A percentile compares a stretch with the other conserved stretches of the same genome.
These are phyloP conservation scores for Mormyrops boulengeri DNA, from an alignment of 2,797 vertebrate genomes.

Conservation along the genomic window DNA sequence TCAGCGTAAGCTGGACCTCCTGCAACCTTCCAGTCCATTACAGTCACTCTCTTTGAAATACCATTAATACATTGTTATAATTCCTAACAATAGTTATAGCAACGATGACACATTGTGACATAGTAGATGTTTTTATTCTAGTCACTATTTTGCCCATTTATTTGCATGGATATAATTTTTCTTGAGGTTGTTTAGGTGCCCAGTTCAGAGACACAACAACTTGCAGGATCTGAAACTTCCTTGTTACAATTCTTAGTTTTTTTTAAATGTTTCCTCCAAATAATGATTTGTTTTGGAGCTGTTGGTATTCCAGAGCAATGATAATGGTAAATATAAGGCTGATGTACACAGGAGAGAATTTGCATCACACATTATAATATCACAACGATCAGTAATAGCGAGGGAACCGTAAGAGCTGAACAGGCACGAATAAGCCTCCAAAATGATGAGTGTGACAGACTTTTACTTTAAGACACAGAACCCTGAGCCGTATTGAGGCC, in stretches of 20 bases:
- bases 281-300: not conserved
- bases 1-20: conserved; percentile 54
- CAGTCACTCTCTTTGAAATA: not conserved
- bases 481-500: not conserved
- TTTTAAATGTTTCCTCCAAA: not conserved
- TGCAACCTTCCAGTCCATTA: not conserved
- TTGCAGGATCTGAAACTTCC: not conserved
- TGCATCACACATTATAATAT: not conserved
- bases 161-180: not conserved
- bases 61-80: not conserved
- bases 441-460: not conserved
- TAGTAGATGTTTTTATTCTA: not conserved
- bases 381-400: not conserved
- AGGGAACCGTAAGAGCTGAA: not conserved
- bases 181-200: not conserved
- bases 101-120: not conserved
- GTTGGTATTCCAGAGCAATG: not conserved
- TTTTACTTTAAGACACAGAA: not conserved
- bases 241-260: not conserved
- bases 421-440: not conserved
- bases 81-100: not conserved
- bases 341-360: not conserved
- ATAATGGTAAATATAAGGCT: not conserved
- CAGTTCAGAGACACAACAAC: not conserved
- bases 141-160: not conserved